phyloP scores from a whole-genome alignment of 2,797 vertebrate species.

The Nasua narica region DNA sequence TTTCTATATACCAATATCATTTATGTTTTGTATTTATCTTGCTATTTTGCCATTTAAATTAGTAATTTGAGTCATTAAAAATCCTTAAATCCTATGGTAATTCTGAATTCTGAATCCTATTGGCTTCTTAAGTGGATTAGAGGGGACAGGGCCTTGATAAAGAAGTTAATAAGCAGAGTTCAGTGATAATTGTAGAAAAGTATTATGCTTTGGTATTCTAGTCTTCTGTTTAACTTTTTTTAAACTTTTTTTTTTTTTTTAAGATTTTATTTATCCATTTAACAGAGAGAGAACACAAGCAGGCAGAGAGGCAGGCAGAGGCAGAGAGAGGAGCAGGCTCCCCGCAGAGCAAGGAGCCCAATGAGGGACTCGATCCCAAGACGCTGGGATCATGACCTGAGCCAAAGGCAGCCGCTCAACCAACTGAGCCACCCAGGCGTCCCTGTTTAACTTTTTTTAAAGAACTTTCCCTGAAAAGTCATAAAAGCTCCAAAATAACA shows the following conservation, averaged over 20 bases:
- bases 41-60: constrained; percentile 22
- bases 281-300: too few species aligned
- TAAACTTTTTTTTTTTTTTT: neutral
- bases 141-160: neutral
- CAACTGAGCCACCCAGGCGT: too few species aligned
- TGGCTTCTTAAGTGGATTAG: neutral
- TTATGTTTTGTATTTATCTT: neutral
- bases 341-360: too few species aligned
- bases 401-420: too few species aligned
- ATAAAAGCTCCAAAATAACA: neutral
- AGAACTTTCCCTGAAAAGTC: neutral
- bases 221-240: neutral
- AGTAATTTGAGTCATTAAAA: neutral
- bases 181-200: neutral
- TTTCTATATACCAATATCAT: neutral
- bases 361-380: too few species aligned
- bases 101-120: constrained; percentile 9
- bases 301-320: too few species aligned
- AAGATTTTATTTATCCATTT: too few species aligned
- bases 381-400: too few species aligned
- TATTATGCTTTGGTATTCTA: neutral
- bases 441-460: neutral
- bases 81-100: neutral
- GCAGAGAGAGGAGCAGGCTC: too few species aligned
- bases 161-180: neutral